A percentile compares a stretch with the other conserved stretches of the same genome.
phyloP scores from a whole-genome alignment of 2,797 vertebrate species.

The Rhinogobio ventralis region DNA sequence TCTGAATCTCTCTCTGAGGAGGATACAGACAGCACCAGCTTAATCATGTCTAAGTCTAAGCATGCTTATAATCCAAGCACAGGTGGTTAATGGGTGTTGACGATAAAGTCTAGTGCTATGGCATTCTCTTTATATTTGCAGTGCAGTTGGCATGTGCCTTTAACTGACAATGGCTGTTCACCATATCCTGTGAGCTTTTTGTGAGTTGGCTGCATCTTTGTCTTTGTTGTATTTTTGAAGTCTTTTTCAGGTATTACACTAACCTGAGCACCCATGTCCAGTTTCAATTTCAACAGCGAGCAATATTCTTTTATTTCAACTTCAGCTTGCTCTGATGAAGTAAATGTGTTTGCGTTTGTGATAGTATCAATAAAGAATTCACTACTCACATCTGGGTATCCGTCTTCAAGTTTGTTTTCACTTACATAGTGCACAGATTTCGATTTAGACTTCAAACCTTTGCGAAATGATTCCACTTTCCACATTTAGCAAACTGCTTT shows the following conservation, averaged over 20 bases:
- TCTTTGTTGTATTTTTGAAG: no score
- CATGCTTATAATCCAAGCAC: conserved; percentile 14
- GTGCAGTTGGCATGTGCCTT: conserved; percentile 21
- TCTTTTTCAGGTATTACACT: not conserved
- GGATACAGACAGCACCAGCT: conserved; percentile 4
- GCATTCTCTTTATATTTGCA: conserved; percentile 31
- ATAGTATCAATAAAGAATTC: conserved; percentile 18
- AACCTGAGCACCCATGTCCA: not conserved
- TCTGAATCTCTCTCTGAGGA: not conserved
- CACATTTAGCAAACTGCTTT: conserved; percentile 30
- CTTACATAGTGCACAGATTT: not conserved
- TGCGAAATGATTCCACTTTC: conserved; percentile 27
- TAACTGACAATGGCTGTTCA: not conserved
- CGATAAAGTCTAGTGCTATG: conserved; percentile 5
- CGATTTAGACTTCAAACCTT: conserved; percentile 11
- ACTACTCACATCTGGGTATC: not conserved
- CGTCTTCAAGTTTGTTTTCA: not conserved
- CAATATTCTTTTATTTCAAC: no score
- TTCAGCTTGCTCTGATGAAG: not conserved
- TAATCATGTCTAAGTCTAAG: conserved; percentile 26
- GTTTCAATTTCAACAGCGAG: not conserved
- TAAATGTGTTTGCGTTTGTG: not conserved
- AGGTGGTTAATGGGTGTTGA: conserved; percentile 1
- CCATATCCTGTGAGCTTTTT: conserved; percentile 22
- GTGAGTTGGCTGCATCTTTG: not conserved